A percentile compares a stretch with the other conserved stretches of the same genome.
Evolutionary conservation across 2,113 vertebrate species (phyloP).

Genomic region (Dasypus novemcinctus): DNA sequence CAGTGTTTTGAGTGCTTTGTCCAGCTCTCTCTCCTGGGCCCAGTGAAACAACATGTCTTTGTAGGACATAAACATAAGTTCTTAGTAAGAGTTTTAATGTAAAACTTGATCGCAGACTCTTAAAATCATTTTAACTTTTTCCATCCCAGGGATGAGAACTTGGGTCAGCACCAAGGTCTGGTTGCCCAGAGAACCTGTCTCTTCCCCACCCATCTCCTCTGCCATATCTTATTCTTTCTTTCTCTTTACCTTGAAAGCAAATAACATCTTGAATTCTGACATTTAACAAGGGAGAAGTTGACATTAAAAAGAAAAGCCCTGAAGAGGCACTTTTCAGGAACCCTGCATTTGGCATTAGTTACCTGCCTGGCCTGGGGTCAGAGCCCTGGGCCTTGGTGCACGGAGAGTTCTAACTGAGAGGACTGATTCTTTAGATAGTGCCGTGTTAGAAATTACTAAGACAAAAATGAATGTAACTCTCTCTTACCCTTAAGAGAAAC

Average conservation of each 20-base stretch:
- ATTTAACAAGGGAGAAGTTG: neutral
- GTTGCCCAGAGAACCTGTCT: neutral
- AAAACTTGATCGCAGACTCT: neutral
- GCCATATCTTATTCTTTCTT: neutral
- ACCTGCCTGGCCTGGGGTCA: neutral
- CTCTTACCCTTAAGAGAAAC: conserved; percentile 9
- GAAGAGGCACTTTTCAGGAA: neutral
- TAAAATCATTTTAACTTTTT: neutral
- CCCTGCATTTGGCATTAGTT: neutral
- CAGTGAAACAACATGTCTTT: neutral
- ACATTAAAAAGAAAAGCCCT: neutral
- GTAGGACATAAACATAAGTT: conserved; percentile 30
- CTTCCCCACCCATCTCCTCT: neutral
- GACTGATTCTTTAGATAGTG: neutral
- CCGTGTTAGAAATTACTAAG: neutral
- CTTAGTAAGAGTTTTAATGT: conserved; percentile 28
- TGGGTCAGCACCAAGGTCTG: neutral
- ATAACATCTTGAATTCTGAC: neutral
- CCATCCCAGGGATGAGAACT: neutral
- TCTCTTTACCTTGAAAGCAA: conserved; percentile 15
- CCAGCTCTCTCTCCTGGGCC: neutral
- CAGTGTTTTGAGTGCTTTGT: fast-evolving
- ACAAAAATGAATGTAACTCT: neutral
- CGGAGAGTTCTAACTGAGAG: neutral
- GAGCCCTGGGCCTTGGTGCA: neutral